A percentile compares a stretch with the other conserved stretches of the same genome.
Evolutionary conservation across 2,888 invertebrate genomes (phyloP).

Genomic region (Eubasilissa splendida): DNA sequence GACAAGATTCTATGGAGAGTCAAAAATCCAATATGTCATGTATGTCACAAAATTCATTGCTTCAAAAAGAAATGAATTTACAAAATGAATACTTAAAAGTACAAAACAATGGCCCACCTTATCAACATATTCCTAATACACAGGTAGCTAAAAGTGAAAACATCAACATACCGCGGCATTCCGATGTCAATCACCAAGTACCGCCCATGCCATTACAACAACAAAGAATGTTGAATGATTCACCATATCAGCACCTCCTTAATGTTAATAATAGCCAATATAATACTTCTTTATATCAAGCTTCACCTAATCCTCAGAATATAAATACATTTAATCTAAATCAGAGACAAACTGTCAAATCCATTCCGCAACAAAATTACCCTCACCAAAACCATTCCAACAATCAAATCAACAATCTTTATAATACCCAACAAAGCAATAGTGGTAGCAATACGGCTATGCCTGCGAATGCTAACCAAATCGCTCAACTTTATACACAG

Average conservation of each 20-base stretch:
- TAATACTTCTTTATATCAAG: constrained; percentile 22
- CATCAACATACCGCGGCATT: constrained; percentile 64
- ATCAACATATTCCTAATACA: constrained; percentile 52
- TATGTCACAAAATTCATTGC: constrained; percentile 67
- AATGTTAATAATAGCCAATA: constrained; percentile 44
- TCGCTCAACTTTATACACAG: too few relatives aligned
- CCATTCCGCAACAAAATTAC: constrained; percentile 17
- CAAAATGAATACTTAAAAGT: constrained; percentile 67
- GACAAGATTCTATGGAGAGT: constrained; percentile 71
- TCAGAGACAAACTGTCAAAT: constrained; percentile 35
- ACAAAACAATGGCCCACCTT: constrained; percentile 60
- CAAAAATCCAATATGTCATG: constrained; percentile 72
- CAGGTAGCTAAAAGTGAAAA: constrained; percentile 62
- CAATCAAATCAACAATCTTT: constrained; percentile 19
- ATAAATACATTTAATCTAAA: constrained; percentile 39
- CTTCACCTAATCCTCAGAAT: constrained; percentile 21
- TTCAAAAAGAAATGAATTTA: constrained; percentile 62
- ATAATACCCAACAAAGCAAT: constrained; percentile 30
- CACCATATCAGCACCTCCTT: constrained; percentile 54
- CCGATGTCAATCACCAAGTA: constrained; percentile 32
- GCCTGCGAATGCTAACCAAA: constrained; percentile 9
- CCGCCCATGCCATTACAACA: constrained; percentile 48
- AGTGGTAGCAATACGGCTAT: constrained; percentile 15
- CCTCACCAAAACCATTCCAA: constrained; percentile 21
- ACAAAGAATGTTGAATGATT: constrained; percentile 45